These are phyloP conservation scores for Panagrolaimus sp. DNA, from an alignment of 1,140 invertebrate species.

Conservation along the genomic window DNA sequence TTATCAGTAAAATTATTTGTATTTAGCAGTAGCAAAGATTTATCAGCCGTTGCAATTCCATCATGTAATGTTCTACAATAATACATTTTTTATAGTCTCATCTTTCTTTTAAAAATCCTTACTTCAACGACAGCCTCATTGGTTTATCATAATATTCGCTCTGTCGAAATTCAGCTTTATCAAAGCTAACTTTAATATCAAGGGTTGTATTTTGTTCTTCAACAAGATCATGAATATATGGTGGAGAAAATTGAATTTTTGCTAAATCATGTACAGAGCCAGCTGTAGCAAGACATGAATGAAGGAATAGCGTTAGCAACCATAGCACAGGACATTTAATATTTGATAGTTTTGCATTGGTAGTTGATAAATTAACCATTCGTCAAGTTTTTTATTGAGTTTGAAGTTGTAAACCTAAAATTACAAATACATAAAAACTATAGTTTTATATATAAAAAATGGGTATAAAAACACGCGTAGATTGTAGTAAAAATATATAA, in stretches of 20 bases:
- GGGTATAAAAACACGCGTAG: too few relatives aligned
- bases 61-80: not conserved
- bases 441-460: too few relatives aligned
- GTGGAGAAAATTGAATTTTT: not conserved
- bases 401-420: too few relatives aligned
- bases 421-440: too few relatives aligned
- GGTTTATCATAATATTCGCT: slow-evolving; percentile 26
- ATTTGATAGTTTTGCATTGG: not conserved
- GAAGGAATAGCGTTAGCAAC: not conserved
- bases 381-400: too few relatives aligned
- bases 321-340: slow-evolving; percentile 6
- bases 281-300: not conserved
- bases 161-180: slow-evolving; percentile 23
- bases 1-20: too few relatives aligned
- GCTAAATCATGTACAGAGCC: not conserved
- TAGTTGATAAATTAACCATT: not conserved
- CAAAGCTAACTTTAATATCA: not conserved
- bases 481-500: too few relatives aligned
- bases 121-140: slow-evolving; percentile 23
- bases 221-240: not conserved
- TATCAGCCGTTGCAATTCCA: not conserved
- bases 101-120: slow-evolving; percentile 11
- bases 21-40: not conserved
- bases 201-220: not conserved
- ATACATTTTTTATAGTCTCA: not conserved